phyloP scores from a whole-genome alignment of 2,797 vertebrate species.

The Bovichtus diacanthus region DNA sequence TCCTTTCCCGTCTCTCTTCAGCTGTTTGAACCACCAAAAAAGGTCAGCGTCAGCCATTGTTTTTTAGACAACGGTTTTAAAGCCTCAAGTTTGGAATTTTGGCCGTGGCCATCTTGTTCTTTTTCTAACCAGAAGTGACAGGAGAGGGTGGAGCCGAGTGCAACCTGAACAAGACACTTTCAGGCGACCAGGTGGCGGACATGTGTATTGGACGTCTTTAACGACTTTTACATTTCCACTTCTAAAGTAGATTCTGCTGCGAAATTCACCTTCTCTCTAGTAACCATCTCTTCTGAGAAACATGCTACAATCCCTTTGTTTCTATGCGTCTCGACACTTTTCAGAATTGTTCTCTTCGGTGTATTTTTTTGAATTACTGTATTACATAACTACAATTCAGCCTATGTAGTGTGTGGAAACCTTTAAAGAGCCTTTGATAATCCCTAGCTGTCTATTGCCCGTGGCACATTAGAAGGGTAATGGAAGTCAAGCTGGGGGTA shows the following conservation, averaged over 20 bases:
- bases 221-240: background rate
- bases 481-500: slow-evolving; percentile 73
- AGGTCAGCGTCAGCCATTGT: too few relatives aligned
- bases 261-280: background rate
- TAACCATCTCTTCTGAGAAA: background rate
- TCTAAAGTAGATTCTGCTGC: too few relatives aligned
- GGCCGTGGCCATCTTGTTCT: too few relatives aligned
- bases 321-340: background rate
- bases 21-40: too few relatives aligned
- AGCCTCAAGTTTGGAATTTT: too few relatives aligned
- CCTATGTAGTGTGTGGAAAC: slow-evolving; percentile 55
- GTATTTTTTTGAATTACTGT: slow-evolving; percentile 18
- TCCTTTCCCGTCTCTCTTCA: too few relatives aligned
- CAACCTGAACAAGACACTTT: too few relatives aligned
- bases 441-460: slow-evolving; percentile 62
- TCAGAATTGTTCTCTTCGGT: slow-evolving; percentile 23
- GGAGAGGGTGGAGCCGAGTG: too few relatives aligned
- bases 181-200: too few relatives aligned
- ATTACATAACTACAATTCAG: slow-evolving; percentile 30
- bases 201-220: background rate
- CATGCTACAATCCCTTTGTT: slow-evolving; percentile 3
- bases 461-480: slow-evolving; percentile 70
- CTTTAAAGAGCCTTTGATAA: slow-evolving; percentile 64
- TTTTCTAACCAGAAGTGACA: too few relatives aligned
- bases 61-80: too few relatives aligned